phyloP scores from a whole-genome alignment of 1,140 invertebrate genomes.

The Trinorchestia longiramus region DNA sequence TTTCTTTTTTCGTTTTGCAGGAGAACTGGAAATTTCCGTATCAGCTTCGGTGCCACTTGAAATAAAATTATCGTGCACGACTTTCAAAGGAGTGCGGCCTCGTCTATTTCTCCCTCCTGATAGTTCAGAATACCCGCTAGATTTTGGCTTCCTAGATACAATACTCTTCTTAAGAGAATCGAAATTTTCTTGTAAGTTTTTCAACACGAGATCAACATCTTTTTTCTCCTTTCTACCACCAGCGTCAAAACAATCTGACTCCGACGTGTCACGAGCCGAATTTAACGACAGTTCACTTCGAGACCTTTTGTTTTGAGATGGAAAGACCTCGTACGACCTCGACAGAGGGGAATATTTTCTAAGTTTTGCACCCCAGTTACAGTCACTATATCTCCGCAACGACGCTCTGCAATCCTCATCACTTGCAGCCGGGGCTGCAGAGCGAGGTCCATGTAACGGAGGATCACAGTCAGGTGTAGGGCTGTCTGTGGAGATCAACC shows the following conservation, averaged over 20 bases:
- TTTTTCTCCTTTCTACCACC: not conserved
- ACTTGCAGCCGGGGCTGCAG: not conserved
- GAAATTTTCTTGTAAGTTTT: not conserved
- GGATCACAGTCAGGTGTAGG: not conserved
- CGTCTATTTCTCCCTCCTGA: not conserved
- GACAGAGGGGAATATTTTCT: not conserved
- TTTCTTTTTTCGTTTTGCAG: not conserved
- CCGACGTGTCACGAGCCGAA: not conserved
- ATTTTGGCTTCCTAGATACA: not conserved
- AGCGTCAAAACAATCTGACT: not conserved
- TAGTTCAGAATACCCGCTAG: not conserved
- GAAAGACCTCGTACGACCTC: not conserved
- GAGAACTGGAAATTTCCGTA: not conserved
- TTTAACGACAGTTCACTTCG: not conserved
- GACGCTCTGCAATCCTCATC: not conserved
- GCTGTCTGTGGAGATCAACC: not conserved
- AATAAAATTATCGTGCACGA: not conserved
- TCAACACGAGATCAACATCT: not conserved
- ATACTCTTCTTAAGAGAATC: not conserved
- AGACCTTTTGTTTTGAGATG: not conserved
- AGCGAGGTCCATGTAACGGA: not conserved
- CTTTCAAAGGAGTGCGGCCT: slow-evolving; percentile 27
- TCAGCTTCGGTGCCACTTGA: slow-evolving; percentile 47
- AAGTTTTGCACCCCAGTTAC: not conserved
- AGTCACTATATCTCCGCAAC: not conserved